Evolutionary conservation across 2,888 invertebrate genomes (phyloP), one percentile per base, ranked within the genome.

Genomic region (Cetonia aurata): DNA sequence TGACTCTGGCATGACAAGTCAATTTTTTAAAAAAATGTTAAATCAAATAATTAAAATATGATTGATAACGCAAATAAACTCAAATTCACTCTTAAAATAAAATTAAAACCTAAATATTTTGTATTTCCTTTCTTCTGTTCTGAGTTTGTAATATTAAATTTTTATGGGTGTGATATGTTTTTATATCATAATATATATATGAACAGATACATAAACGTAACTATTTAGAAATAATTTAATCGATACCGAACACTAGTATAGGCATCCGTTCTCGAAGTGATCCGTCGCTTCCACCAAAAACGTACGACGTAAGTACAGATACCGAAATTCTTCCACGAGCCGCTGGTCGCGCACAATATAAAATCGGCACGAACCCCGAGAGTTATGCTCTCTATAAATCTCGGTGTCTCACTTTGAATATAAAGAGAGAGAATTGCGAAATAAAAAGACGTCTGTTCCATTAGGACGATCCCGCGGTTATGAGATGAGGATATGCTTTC

Each of bases 361-460:
- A 77, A 78, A 76, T 77, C 78, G 75, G 76, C 77, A 77, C 75
- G 76, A 76, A 73, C 75, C 73, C 74, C 67, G 74, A 74, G 78
- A 79, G 75, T 79, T 79, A 78, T 79, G 78, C 75, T 75, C 72
- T 72, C 77, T 77, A 79, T 79, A 79, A 79, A 79, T 79, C 78
- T 77, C 75, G 73, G 75, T 77, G 78, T 79, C 78, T 78, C 78
- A 77, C 77, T 79, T 78, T 78, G 79, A 79, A 79, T 79, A 79
- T 77, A 77, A 77, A 79, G 75, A 74, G 69, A 76, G 77, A 59
- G 69, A 59, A 56, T 75, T 73, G 76, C 72, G 76, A 78, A 78
- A 79, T 77, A 78, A 79, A 78, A 78, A 77, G 79, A 75, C 78
- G 79, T 77, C 78, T 79, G 76, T 78, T 79, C 79, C 78, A 79